These are phyloP conservation scores for Parazoanthus swiftii DNA, from an alignment of 92 coral and sea anemone species.

Conservation along the genomic window DNA sequence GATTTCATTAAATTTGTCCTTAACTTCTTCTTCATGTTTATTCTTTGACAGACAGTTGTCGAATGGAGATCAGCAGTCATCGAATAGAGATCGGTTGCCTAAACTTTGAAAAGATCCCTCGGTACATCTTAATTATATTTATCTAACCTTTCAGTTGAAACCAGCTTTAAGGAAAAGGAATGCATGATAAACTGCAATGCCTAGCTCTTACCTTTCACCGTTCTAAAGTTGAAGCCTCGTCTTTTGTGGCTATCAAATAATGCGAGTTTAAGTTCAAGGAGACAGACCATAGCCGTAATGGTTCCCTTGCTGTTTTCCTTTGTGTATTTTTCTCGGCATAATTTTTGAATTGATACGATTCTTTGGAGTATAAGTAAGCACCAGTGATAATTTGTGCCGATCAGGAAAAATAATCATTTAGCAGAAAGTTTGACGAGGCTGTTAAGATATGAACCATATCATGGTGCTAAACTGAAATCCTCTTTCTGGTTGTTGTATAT, in stretches of 20 bases:
- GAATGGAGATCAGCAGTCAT: neutral
- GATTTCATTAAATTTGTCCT: too few relatives aligned
- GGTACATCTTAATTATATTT: too few relatives aligned
- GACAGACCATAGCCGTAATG: neutral
- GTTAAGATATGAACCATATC: too few relatives aligned
- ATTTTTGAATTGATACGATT: neutral
- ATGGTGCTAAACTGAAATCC: neutral
- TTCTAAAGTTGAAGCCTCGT: neutral
- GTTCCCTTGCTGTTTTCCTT: neutral
- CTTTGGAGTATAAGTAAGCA: neutral
- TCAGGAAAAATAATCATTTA: too few relatives aligned
- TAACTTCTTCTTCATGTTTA: too few relatives aligned
- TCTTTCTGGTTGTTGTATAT: neutral
- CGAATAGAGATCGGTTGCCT: neutral
- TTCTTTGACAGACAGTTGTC: too few relatives aligned
- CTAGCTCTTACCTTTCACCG: neutral
- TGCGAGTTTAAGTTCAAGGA: neutral
- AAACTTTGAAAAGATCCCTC: neutral
- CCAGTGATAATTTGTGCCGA: neutral
- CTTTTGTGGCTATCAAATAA: too few relatives aligned
- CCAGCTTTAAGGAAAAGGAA: neutral
- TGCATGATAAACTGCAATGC: neutral
- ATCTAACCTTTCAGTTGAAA: too few relatives aligned
- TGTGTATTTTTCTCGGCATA: neutral
- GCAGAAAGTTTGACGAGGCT: neutral